Base-by-base conservation (phyloP, 2,113 vertebrate species). In the Tamias sibiricus region DNA sequence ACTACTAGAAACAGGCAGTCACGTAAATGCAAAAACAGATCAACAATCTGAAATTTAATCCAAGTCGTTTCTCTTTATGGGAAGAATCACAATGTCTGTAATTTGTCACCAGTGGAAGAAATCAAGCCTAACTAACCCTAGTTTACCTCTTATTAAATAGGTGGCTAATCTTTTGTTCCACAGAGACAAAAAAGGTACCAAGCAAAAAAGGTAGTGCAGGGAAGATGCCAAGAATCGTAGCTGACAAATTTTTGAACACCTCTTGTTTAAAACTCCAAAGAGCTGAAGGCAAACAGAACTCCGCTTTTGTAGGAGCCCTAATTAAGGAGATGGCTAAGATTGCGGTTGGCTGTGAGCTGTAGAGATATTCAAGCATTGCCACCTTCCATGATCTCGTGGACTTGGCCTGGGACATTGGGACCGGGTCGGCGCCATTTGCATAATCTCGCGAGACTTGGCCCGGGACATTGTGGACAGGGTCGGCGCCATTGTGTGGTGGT, bases 31-130 rank as follows among this genome's bases (percentile, higher is more conserved):
- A 82, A 82, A 93, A 90, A 30, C 35, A 87, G 12, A 64, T 68
- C 35, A 76, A 76, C 35, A 76, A 76, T 62, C n/a, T 69, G 64
- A 49, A 74, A 83, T 94, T 86, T 80, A 62, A 95, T 74, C 57
- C 69, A 79, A 52, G 22, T 37, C 24, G 16, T 40, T 42, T 81
- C 52, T 68, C 30, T 47, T 28, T 68, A 86, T 69, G 80, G 19
- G 77, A 12, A 66, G 82, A 95, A 87, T 71, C 87, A 83, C 26
- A 83, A 44, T 80, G 66, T 75, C 52, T 88, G 8, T 75, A 64
- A 92, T 24, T 83, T 84, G 32, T 66, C 26, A 75, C 84, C 22
- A n/a, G 26, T 74, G 64, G 26, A 85, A 96, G 35, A 94, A 85
- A 85, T 66, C 28, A 64, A 93, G 49, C 62, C n/a, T n/a, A n/a